Evolutionary conservation across 1,140 invertebrate species (phyloP).

Genomic region (Mya arenaria): DNA sequence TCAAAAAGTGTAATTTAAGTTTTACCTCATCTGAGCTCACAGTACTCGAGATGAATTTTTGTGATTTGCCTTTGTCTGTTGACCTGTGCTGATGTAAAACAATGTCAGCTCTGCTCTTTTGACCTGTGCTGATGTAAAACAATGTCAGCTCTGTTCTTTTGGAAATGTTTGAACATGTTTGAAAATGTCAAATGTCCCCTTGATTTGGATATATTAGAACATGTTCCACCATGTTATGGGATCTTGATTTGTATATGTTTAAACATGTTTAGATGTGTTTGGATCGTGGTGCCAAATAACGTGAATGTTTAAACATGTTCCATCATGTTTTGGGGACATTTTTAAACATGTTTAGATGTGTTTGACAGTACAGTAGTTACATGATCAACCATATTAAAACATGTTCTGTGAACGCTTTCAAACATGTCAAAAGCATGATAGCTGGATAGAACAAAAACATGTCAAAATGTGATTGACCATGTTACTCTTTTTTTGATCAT

Average conservation of each 20-base stretch:
- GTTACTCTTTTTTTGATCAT: conserved; percentile 7
- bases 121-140: too few relatives aligned
- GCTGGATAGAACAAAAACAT: conserved; percentile 17
- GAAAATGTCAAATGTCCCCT: conserved; percentile 27
- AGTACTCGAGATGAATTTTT: too few relatives aligned
- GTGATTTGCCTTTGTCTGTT: too few relatives aligned
- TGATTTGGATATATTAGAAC: conserved; percentile 34
- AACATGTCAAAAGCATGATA: conserved; percentile 5
- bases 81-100: too few relatives aligned
- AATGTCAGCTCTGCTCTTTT: too few relatives aligned
- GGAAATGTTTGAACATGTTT: conserved; percentile 33
- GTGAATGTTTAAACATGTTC: conserved; percentile 23
- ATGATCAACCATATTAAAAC: conserved; percentile 9
- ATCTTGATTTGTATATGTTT: conserved; percentile 32
- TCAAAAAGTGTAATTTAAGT: not conserved
- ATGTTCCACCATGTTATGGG: conserved; percentile 29
- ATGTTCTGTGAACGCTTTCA: not conserved
- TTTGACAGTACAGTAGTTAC: conserved; percentile 12
- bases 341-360: conserved; percentile 13
- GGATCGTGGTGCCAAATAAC: conserved; percentile 11
- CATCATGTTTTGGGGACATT: conserved; percentile 29
- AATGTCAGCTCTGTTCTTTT: conserved; percentile 14
- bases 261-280: conserved; percentile 34
- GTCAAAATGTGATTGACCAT: conserved; percentile 22
- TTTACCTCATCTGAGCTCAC: conserved; percentile 10